Evolutionary conservation across 2,113 vertebrate species (phyloP), one percentile per base, ranked within the genome.

Genomic region (Oenanthe oenanthe): DNA sequence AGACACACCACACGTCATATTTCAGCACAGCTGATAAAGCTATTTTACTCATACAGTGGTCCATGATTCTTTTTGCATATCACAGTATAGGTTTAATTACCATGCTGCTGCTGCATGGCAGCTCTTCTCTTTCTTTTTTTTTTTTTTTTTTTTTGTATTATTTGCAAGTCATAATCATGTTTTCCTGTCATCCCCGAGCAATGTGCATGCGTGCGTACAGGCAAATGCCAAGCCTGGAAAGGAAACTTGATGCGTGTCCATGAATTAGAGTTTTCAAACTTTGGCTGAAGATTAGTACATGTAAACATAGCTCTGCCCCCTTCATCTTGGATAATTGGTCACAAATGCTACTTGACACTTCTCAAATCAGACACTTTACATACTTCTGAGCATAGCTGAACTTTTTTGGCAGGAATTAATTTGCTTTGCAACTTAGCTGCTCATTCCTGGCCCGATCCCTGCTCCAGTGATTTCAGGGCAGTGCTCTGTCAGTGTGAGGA

Each of bases 291-390:
- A 95, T 96, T 97, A 94, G 93, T 90, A 93, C 92, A 74, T 97
- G 96, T 97, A 98, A 97, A 97, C 96, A 97, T 96, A 97, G 88
- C 94, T 94, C 93, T 94, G 94, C 93, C 96, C 96, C 92, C 96
- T 95, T 96, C 94, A 84, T 95, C 95, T 96, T 97, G 97, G 95
- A 95, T 98, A 98, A 98, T 98, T 98, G 97, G 97, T 98, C 98
- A 96, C 98, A 98, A 98, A 98, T 97, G 98, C 96, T 97, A 96
- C 97, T 97, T 97, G 97, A 98, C 97, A 97, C 97, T 96, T 98
- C 97, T 97, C 96, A 96, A 92, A 98, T 97, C 97, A 94, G 94
- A 98, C 96, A 96, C 97, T 97, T 97, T 94, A 83, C 97, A 97
- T 97, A 97, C 96, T 97, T 98, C 93, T 93, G 91, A 97, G 95